Percentiles rank a stretch among this genome's conserved stretches.
Conservation (phyloP, 2,797 vertebrate genomes). For the Bradypus variegatus region DNA sequence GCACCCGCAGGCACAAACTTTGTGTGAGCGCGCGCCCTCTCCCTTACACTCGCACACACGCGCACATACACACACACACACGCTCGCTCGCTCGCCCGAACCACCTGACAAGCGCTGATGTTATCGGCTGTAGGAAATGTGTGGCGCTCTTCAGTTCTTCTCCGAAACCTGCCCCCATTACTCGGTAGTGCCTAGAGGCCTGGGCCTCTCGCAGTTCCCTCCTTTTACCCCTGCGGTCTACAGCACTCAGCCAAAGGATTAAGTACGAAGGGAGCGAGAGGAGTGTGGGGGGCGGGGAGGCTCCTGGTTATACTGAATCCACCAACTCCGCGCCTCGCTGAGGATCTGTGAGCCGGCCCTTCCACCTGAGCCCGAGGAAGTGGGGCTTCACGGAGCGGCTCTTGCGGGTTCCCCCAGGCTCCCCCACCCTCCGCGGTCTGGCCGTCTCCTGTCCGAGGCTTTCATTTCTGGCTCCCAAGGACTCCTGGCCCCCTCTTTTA, state of each 20-base stretch:
- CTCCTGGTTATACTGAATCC: neutral
- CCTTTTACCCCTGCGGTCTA: neutral
- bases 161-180: conserved; percentile 14
- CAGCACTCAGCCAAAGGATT: neutral
- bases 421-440: no score
- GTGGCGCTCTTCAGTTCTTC: conserved; percentile 19
- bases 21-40: conserved; percentile 27
- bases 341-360: neutral
- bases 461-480: neutral
- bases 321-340: no score
- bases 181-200: neutral
- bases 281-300: neutral
- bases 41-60: neutral
- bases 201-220: neutral
- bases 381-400: neutral
- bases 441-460: neutral
- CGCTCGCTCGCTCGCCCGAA: neutral
- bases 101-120: conserved; percentile 55
- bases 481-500: neutral
- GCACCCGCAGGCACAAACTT: conserved; percentile 56
- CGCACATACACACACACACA: neutral
- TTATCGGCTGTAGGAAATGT: conserved; percentile 24
- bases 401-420: neutral
- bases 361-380: neutral
- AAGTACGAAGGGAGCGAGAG: neutral